Percentiles rank a stretch among this genome's conserved stretches.
Conservation (phyloP, 2,888 invertebrate genomes). For the Ophion slaviceki region DNA sequence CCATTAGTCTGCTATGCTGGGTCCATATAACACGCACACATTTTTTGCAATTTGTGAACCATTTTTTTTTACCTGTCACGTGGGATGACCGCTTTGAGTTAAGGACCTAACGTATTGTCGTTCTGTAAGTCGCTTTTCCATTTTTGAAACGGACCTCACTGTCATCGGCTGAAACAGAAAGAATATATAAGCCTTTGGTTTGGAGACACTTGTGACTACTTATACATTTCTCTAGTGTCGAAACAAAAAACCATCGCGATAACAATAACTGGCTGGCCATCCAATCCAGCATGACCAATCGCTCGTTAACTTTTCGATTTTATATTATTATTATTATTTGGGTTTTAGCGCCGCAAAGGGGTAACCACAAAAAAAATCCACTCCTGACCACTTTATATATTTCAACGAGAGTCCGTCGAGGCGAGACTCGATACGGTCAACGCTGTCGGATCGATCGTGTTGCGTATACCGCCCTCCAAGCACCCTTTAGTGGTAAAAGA, state of each 20-base stretch:
- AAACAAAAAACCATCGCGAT: neutral
- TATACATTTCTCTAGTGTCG: neutral
- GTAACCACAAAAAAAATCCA: slow-evolving; percentile 46
- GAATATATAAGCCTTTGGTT: too few relatives aligned
- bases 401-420: slow-evolving; percentile 60
- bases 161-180: too few relatives aligned
- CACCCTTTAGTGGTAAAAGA: slow-evolving; percentile 30
- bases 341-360: slow-evolving; percentile 21
- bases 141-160: too few relatives aligned
- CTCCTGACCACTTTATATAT: slow-evolving; percentile 51
- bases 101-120: too few relatives aligned
- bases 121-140: too few relatives aligned
- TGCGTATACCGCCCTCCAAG: slow-evolving; percentile 24
- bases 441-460: slow-evolving; percentile 62
- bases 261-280: neutral
- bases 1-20: too few relatives aligned
- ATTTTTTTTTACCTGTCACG: too few relatives aligned
- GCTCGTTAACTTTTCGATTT: slow-evolving; percentile 10
- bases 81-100: too few relatives aligned
- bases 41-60: too few relatives aligned
- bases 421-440: slow-evolving; percentile 56
- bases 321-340: slow-evolving; percentile 26
- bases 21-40: too few relatives aligned
- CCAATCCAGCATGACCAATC: slow-evolving; percentile 17
- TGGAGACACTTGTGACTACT: too few relatives aligned